Conservation (phyloP, 2,113 vertebrate species). For the Gadus chalcogrammus region DNA sequence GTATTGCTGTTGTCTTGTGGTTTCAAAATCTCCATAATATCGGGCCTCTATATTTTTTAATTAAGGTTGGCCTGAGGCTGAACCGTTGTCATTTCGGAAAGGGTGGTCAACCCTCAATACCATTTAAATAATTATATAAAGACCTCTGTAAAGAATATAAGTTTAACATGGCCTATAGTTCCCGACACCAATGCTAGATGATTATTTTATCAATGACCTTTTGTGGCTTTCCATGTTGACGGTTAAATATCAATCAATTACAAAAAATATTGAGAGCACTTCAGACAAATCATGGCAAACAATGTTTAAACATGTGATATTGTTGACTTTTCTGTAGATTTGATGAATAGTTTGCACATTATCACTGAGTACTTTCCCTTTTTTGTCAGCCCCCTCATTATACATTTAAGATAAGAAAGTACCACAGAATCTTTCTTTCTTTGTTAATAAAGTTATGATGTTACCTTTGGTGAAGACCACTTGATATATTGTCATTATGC, state of each 20-base stretch:
- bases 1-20: too few relatives aligned
- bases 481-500: too few relatives aligned
- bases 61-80: too few relatives aligned
- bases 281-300: conserved; percentile 56
- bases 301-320: conserved; percentile 41
- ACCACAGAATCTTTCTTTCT: too few relatives aligned
- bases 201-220: conserved; percentile 43
- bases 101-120: too few relatives aligned
- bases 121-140: too few relatives aligned
- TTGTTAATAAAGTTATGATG: too few relatives aligned
- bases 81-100: background rate
- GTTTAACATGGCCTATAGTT: too few relatives aligned
- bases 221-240: conserved; percentile 36
- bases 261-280: conserved; percentile 32
- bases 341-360: conserved; percentile 48
- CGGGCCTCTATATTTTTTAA: too few relatives aligned
- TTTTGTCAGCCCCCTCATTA: conserved; percentile 53
- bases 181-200: conserved; percentile 3
- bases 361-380: conserved; percentile 58
- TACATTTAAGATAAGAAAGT: conserved; percentile 36
- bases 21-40: too few relatives aligned
- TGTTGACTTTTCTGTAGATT: background rate
- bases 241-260: conserved; percentile 21
- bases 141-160: too few relatives aligned
- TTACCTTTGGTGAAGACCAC: too few relatives aligned